phyloP scores from a whole-genome alignment of 1,140 invertebrate species.

The Mylabris phalerata region DNA sequence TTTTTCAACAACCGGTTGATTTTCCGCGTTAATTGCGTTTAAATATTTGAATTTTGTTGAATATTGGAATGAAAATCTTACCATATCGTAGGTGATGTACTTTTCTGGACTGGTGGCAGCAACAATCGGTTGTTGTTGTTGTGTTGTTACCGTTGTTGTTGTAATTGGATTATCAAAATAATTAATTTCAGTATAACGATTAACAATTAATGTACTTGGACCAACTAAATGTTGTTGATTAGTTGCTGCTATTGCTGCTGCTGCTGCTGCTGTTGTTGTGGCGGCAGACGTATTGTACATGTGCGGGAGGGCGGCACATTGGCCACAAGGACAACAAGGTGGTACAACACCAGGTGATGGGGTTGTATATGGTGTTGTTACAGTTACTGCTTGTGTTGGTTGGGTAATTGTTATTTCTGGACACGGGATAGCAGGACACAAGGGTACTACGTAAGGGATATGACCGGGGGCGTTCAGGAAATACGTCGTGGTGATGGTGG shows the following conservation, averaged over 20 bases:
- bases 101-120: slow-evolving; percentile 30
- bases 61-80: slow-evolving; percentile 19
- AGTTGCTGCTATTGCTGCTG: not conserved
- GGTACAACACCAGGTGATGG: slow-evolving; percentile 9
- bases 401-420: slow-evolving; percentile 30
- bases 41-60: no score
- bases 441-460: slow-evolving; percentile 42
- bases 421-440: slow-evolving; percentile 38
- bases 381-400: slow-evolving; percentile 20
- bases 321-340: slow-evolving; percentile 37
- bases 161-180: slow-evolving; percentile 39
- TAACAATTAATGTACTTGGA: slow-evolving; percentile 41
- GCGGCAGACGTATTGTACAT: slow-evolving; percentile 28
- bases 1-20: no score
- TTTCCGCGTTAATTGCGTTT: no score
- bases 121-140: not conserved
- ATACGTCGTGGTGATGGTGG: slow-evolving; percentile 37
- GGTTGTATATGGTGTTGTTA: not conserved
- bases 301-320: slow-evolving; percentile 37
- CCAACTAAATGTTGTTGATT: slow-evolving; percentile 23
- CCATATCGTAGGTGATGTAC: slow-evolving; percentile 37
- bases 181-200: slow-evolving; percentile 43
- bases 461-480: slow-evolving; percentile 40
- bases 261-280: not conserved
- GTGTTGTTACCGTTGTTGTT: no score